Evolutionary conservation across 2,113 vertebrate genomes (phyloP).

Genomic region (Nesoenas mayeri): DNA sequence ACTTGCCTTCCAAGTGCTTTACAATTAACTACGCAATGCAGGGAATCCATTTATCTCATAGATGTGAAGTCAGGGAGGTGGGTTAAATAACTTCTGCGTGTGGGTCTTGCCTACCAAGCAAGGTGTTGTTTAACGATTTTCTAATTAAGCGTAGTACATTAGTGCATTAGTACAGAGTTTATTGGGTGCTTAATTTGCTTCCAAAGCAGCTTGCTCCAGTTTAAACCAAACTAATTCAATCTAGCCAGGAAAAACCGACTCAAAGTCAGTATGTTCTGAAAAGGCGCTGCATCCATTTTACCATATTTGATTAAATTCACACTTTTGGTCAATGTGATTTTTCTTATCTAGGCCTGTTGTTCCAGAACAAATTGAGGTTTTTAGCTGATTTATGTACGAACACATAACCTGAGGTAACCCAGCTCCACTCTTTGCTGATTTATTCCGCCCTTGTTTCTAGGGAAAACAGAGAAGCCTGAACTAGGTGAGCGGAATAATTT

Average conservation of each 20-base stretch:
- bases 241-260: background rate
- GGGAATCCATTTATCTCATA: background rate
- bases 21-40: accelerated
- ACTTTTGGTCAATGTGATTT: background rate
- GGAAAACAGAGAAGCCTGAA: background rate
- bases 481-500: background rate
- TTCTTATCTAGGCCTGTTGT: background rate
- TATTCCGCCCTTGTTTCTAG: background rate
- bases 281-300: accelerated
- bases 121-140: accelerated
- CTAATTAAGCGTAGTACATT: background rate
- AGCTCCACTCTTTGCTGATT: accelerated
- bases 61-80: background rate
- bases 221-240: background rate
- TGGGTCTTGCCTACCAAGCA: background rate
- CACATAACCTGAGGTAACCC: background rate
- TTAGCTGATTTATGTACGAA: accelerated
- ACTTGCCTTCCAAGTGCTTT: background rate
- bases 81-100: accelerated
- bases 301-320: accelerated
- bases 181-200: accelerated
- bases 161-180: accelerated
- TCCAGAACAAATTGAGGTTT: background rate
- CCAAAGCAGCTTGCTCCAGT: background rate
- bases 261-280: accelerated